Conservation (phyloP, 2,113 vertebrate species). For the Junco hyemalis region DNA sequence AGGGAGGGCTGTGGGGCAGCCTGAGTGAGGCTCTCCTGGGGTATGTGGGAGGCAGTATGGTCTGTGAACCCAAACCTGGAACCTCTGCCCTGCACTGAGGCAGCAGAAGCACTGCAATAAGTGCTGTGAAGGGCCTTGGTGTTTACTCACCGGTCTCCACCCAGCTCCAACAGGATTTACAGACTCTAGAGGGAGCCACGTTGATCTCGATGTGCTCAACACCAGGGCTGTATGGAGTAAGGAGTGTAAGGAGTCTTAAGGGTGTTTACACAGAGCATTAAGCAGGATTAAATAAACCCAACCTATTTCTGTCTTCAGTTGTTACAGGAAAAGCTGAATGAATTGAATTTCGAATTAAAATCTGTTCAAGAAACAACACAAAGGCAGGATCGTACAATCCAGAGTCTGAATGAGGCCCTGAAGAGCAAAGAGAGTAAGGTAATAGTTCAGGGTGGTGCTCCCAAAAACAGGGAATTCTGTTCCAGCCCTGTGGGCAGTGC, state of each 20-base stretch:
- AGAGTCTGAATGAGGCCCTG: constrained; percentile 79
- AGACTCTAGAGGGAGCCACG: not conserved
- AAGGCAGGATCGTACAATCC: constrained; percentile 80
- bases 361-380: constrained; percentile 77
- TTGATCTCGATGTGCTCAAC: not conserved
- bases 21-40: not conserved
- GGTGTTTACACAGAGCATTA: not conserved
- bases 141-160: not conserved
- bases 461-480: not conserved
- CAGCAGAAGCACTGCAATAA: not conserved
- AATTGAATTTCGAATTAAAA: constrained; percentile 82
- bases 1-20: not conserved
- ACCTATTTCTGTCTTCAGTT: constrained; percentile 72
- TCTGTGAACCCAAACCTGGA: not conserved
- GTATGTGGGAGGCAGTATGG: not conserved
- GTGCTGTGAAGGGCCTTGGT: not conserved
- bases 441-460: not conserved
- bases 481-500: not conserved
- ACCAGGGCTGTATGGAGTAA: not conserved
- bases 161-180: not conserved
- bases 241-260: not conserved
- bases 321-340: constrained; percentile 83
- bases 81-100: not conserved
- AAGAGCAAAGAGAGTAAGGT: constrained; percentile 89
- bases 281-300: not conserved